Conservation (phyloP, 1,140 invertebrate species). For the Trachymyrmex septentrionalis region DNA sequence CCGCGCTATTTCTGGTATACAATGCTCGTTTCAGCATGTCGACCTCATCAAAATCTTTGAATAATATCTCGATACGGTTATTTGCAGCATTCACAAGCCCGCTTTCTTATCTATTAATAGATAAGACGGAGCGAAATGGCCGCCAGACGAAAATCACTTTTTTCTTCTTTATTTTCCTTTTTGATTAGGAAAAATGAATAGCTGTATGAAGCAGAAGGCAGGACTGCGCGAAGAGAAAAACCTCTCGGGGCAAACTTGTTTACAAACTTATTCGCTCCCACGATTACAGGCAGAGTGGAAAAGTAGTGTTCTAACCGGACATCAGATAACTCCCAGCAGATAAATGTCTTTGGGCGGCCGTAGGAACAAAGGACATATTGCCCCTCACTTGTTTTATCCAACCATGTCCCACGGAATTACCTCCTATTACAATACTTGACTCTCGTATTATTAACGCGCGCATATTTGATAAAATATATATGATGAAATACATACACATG, state of each 20-base stretch:
- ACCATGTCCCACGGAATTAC: slow-evolving; percentile 27
- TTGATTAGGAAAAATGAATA: not conserved
- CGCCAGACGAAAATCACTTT: not conserved
- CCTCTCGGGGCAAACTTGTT: slow-evolving; percentile 50
- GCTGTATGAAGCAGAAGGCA: slow-evolving; percentile 22
- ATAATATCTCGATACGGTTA: not conserved
- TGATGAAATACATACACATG: not conserved
- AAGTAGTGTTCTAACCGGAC: slow-evolving; percentile 44
- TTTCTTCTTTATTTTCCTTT: not conserved
- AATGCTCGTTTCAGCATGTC: slow-evolving; percentile 23
- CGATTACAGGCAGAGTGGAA: slow-evolving; percentile 56
- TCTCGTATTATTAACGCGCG: not conserved
- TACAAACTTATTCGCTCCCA: slow-evolving; percentile 53
- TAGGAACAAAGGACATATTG: slow-evolving; percentile 44
- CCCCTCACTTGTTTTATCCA: slow-evolving; percentile 41
- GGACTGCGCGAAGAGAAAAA: slow-evolving; percentile 38
- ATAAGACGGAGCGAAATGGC: not conserved
- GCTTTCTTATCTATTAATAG: slow-evolving; percentile 35
- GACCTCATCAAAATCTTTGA: slow-evolving; percentile 12
- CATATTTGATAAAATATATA: not conserved
- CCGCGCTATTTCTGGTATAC: slow-evolving; percentile 40
- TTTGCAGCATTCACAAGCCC: not conserved
- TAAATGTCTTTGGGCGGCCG: slow-evolving; percentile 56
- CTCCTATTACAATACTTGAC: slow-evolving; percentile 17
- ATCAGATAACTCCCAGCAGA: slow-evolving; percentile 38